Conservation (phyloP, 2,888 invertebrate species). For the Harmothoe impar region DNA sequence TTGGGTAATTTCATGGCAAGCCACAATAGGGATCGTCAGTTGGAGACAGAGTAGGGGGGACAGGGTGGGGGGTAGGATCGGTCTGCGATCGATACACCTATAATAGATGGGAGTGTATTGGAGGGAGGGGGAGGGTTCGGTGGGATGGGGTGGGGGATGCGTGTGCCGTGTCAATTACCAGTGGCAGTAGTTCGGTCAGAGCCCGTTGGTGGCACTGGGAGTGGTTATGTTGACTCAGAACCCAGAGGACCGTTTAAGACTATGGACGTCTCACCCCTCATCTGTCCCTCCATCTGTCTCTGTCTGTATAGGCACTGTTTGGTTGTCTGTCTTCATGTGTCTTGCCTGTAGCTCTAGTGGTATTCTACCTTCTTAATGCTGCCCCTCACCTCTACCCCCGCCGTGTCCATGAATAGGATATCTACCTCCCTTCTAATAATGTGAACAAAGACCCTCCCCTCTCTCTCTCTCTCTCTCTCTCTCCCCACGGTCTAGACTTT, state of each 20-base stretch:
- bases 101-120: not conserved
- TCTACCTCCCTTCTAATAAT: too few species aligned
- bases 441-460: too few species aligned
- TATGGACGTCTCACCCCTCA: not conserved
- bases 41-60: not conserved
- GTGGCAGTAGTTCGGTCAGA: too few species aligned
- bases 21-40: not conserved
- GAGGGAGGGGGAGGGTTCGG: not conserved
- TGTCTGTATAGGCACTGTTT: not conserved
- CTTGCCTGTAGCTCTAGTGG: too few species aligned
- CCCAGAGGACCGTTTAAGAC: not conserved
- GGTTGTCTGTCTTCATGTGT: too few species aligned
- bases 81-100: constrained; percentile 15
- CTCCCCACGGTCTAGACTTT: not conserved
- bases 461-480: too few species aligned
- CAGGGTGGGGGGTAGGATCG: not conserved
- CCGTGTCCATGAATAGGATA: too few species aligned
- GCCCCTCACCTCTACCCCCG: too few species aligned
- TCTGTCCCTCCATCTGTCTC: constrained; percentile 1
- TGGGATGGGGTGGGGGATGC: not conserved
- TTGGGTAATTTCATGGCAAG: constrained; percentile 21
- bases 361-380: too few species aligned
- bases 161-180: constrained; percentile 23
- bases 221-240: not conserved
- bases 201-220: not conserved